These are phyloP conservation scores for Dolichoris vasculosae DNA, from an alignment of 1,140 invertebrate species.

Conservation along the genomic window DNA sequence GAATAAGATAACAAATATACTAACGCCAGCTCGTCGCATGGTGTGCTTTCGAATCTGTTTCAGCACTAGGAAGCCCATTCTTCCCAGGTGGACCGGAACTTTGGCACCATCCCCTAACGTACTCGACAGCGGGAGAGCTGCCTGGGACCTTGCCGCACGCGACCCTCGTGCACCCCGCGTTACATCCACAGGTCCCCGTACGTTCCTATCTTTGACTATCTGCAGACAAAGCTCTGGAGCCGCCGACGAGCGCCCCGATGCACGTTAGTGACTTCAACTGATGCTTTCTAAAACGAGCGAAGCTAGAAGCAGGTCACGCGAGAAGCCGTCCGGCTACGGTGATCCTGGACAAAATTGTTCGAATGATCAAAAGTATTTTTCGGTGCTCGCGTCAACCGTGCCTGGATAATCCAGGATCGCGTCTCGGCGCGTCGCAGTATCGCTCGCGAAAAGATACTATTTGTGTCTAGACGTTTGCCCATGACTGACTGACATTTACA, in stretches of 20 bases:
- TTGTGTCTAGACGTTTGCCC: background rate
- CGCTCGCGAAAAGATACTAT: background rate
- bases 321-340: no score
- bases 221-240: constrained; percentile 86
- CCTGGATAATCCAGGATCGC: background rate
- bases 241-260: constrained; percentile 76
- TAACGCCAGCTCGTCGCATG: constrained; percentile 42
- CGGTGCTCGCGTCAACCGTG: background rate
- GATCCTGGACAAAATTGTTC: background rate
- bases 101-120: constrained; percentile 94
- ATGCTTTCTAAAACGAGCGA: constrained; percentile 41
- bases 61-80: constrained; percentile 95
- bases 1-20: no score
- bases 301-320: background rate
- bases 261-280: constrained; percentile 70
- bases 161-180: constrained; percentile 93
- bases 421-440: background rate
- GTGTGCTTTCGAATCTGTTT: constrained; percentile 63
- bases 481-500: background rate
- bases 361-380: background rate
- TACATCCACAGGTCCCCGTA: constrained; percentile 97
- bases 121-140: constrained; percentile 86
- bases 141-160: constrained; percentile 90
- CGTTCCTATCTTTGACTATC: constrained; percentile 97
- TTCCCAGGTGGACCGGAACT: constrained; percentile 93